phyloP scores from a whole-genome alignment of 2,113 vertebrate species.

The Aviceda subcristata region DNA sequence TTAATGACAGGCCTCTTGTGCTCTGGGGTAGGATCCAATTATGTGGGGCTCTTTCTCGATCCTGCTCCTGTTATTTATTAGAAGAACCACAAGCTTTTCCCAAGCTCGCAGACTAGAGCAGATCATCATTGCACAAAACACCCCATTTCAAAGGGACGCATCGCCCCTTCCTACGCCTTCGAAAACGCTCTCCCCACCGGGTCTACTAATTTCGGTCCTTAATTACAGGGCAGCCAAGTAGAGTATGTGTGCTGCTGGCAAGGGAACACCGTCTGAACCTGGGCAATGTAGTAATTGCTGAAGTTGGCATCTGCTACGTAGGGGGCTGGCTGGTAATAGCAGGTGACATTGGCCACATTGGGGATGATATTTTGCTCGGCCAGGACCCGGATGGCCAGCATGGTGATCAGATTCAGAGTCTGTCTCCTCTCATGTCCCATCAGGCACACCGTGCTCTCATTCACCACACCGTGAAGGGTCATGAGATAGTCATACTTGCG shows the following conservation, averaged over 20 bases:
- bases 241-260: constrained; percentile 96
- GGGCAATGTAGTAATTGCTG: constrained; percentile 98
- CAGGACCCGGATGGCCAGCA: constrained; percentile 94
- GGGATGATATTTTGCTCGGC: constrained; percentile 98
- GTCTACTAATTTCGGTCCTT: constrained; percentile 67
- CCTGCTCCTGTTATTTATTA: constrained; percentile 68
- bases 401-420: constrained; percentile 95
- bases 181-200: constrained; percentile 23
- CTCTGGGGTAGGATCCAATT: constrained; percentile 74
- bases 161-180: neutral
- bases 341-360: constrained; percentile 98
- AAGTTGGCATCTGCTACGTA: constrained; percentile 98
- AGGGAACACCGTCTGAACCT: constrained; percentile 95
- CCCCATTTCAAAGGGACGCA: constrained; percentile 56
- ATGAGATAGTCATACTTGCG: constrained; percentile 99
- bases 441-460: constrained; percentile 98
- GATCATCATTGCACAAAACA: constrained; percentile 77
- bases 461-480: constrained; percentile 96
- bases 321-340: constrained; percentile 98
- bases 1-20: constrained; percentile 74
- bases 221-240: constrained; percentile 98
- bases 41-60: constrained; percentile 59
- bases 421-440: constrained; percentile 99
- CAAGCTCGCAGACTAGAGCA: constrained; percentile 77
- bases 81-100: constrained; percentile 75